Percentiles rank a stretch among this genome's conserved stretches.
These are phyloP conservation scores for Adelosebastes latens DNA, from an alignment of 2,797 vertebrate species.

Conservation along the genomic window DNA sequence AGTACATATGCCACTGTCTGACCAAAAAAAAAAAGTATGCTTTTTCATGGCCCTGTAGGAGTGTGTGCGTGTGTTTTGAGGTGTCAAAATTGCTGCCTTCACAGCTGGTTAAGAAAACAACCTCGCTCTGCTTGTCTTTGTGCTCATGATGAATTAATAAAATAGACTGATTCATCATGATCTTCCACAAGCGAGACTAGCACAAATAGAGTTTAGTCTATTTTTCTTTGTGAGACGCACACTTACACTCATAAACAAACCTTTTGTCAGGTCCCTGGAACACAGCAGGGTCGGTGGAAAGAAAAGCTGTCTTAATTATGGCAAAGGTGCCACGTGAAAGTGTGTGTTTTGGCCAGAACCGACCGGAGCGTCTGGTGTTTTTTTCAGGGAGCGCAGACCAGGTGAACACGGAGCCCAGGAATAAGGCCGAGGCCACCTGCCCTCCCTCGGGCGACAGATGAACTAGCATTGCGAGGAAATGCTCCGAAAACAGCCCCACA, in stretches of 20 bases:
- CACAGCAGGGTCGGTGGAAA: constrained; percentile 1
- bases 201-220: neutral
- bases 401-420: constrained; percentile 54
- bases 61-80: neutral
- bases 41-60: neutral
- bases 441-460: constrained; percentile 63
- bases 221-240: neutral
- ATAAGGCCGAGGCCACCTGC: constrained; percentile 64
- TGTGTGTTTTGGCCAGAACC: constrained; percentile 40
- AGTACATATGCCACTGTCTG: constrained; percentile 2
- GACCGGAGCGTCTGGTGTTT: constrained; percentile 2
- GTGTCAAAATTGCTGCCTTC: constrained; percentile 7
- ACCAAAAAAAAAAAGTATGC: neutral
- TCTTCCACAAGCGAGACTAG: constrained; percentile 8
- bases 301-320: constrained; percentile 54
- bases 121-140: constrained; percentile 10
- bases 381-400: constrained; percentile 17
- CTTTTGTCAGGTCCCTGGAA: constrained; percentile 20
- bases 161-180: constrained; percentile 24
- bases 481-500: constrained; percentile 31
- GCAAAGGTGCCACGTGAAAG: constrained; percentile 25
- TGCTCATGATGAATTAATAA: constrained; percentile 24
- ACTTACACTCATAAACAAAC: constrained; percentile 9
- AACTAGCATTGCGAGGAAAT: constrained; percentile 43
- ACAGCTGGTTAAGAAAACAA: constrained; percentile 9